These are phyloP conservation scores for Eupsilia transversa DNA, from an alignment of 2,888 invertebrate species.

Conservation along the genomic window DNA sequence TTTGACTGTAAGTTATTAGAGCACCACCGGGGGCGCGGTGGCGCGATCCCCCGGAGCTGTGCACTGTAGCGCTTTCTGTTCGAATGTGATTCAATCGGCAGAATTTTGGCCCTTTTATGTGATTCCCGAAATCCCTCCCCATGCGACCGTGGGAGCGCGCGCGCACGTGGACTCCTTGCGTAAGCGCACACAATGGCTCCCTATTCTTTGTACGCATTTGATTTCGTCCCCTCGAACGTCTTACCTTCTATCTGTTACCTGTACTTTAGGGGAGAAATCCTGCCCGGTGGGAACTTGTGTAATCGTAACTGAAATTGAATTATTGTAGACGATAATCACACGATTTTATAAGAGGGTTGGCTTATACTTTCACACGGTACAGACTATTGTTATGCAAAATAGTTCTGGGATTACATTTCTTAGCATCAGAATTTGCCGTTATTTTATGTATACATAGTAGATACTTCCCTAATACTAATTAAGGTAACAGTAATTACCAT, in stretches of 20 bases:
- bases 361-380: slow-evolving; percentile 86
- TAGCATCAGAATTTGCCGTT: slow-evolving; percentile 66
- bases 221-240: slow-evolving; percentile 87
- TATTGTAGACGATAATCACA: slow-evolving; percentile 82
- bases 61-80: slow-evolving; percentile 77
- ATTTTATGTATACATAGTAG: slow-evolving; percentile 38
- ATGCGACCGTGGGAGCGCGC: slow-evolving; percentile 84
- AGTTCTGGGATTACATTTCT: slow-evolving; percentile 60
- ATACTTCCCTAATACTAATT: slow-evolving; percentile 54
- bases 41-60: slow-evolving; percentile 81
- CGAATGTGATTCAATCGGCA: slow-evolving; percentile 80
- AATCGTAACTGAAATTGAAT: slow-evolving; percentile 87
- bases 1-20: slow-evolving; percentile 63
- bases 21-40: slow-evolving; percentile 78
- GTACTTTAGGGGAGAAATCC: slow-evolving; percentile 87
- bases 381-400: slow-evolving; percentile 80
- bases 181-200: slow-evolving; percentile 85
- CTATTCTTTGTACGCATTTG: slow-evolving; percentile 86
- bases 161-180: slow-evolving; percentile 88
- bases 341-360: slow-evolving; percentile 81
- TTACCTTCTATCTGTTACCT: slow-evolving; percentile 89
- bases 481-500: slow-evolving; percentile 63
- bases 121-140: slow-evolving; percentile 80
- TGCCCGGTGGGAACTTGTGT: slow-evolving; percentile 86
- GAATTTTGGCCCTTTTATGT: slow-evolving; percentile 80